Conservation (phyloP, 2,888 invertebrate genomes). For the Junonia oenone region DNA sequence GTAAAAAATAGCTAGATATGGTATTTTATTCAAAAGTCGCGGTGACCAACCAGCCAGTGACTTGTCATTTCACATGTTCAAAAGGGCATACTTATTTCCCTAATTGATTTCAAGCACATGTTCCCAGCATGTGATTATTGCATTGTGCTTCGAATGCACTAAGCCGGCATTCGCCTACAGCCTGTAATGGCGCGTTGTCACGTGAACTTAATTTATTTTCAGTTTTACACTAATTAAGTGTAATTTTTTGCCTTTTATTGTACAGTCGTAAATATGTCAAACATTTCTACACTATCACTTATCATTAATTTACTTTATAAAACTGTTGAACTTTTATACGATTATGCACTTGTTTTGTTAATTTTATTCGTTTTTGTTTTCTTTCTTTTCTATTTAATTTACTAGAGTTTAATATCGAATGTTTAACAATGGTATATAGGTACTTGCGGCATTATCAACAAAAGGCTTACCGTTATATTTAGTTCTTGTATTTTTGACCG, state of each 20-base stretch:
- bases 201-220: conserved; percentile 33
- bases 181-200: conserved; percentile 44
- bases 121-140: conserved; percentile 10
- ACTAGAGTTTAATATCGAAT: not conserved
- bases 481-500: no score
- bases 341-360: conserved; percentile 1
- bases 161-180: conserved; percentile 46
- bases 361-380: not conserved
- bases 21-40: no score
- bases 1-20: no score
- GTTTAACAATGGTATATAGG: not conserved
- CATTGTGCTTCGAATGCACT: conserved; percentile 21
- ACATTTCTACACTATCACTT: conserved; percentile 21
- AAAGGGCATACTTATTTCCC: not conserved
- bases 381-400: not conserved
- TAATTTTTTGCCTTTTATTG: conserved; percentile 27
- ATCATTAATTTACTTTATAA: conserved; percentile 18
- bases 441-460: no score
- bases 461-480: no score
- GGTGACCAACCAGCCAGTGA: no score
- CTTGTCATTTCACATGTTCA: not conserved
- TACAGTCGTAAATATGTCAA: conserved; percentile 25
- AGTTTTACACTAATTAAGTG: conserved; percentile 34
- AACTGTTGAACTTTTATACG: not conserved
- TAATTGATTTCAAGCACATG: conserved; percentile 6